phyloP scores from a whole-genome alignment of 2,797 vertebrate genomes.

The Chaenodraco wilsoni region DNA sequence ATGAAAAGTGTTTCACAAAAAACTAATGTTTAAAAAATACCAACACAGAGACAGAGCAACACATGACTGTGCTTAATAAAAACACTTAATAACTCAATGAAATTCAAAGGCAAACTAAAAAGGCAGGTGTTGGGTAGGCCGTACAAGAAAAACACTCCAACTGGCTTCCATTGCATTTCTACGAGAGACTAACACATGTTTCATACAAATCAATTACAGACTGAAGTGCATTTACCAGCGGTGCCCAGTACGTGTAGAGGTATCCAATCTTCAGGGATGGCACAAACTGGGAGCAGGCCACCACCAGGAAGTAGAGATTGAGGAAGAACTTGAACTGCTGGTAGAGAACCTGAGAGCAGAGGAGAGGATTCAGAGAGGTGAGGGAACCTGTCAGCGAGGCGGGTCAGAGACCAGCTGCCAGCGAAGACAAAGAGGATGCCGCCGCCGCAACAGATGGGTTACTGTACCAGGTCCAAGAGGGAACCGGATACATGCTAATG shows the following conservation, averaged over 20 bases:
- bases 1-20: too few species aligned
- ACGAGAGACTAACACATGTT: neutral
- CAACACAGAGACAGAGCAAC: too few species aligned
- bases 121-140: too few species aligned
- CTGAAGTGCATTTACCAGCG: conserved; percentile 87
- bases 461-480: conserved; percentile 37
- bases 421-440: conserved; percentile 35
- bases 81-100: too few species aligned
- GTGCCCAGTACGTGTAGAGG: conserved; percentile 98
- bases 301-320: conserved; percentile 97
- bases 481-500: conserved; percentile 49
- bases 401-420: conserved; percentile 45
- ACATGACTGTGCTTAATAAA: too few species aligned
- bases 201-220: neutral
- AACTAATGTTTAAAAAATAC: too few species aligned
- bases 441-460: conserved; percentile 39
- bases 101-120: too few species aligned
- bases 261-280: conserved; percentile 96
- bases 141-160: neutral
- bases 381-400: conserved; percentile 36
- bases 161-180: neutral
- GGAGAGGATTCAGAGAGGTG: conserved; percentile 30
- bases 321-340: conserved; percentile 99
- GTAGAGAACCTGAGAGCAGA: conserved; percentile 91
- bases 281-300: conserved; percentile 97